phyloP scores from a whole-genome alignment of 2,113 vertebrate genomes.

The Hypomesus transpacificus region DNA sequence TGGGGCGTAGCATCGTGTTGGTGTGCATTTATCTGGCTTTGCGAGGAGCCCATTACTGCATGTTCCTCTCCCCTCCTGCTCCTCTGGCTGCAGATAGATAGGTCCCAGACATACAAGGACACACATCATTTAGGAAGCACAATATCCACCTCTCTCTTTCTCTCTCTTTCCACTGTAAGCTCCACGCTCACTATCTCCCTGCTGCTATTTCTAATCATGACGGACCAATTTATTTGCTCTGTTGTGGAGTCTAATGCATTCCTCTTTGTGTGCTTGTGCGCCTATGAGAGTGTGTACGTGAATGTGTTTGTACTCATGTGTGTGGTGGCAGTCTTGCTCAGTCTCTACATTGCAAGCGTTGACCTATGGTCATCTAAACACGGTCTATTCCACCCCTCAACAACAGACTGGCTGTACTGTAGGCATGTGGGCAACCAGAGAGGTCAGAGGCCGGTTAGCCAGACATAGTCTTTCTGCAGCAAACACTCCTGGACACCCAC shows the following conservation, averaged over 20 bases:
- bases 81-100: conserved; percentile 40
- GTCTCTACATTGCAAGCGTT: no score
- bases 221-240: not conserved
- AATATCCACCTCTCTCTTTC: conserved; percentile 11
- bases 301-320: not conserved
- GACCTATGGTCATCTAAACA: not conserved
- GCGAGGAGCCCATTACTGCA: conserved; percentile 34
- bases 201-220: conserved; percentile 28
- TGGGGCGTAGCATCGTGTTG: conserved; percentile 37
- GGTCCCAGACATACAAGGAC: not conserved
- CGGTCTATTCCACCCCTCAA: not conserved
- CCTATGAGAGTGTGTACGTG: conserved; percentile 2
- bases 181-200: conserved; percentile 13
- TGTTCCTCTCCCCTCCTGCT: conserved; percentile 35
- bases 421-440: conserved; percentile 4
- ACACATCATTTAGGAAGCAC: not conserved
- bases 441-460: conserved; percentile 12
- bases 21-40: conserved; percentile 45
- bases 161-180: conserved; percentile 4
- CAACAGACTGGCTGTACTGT: not conserved
- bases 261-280: not conserved
- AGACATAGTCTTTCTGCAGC: conserved; percentile 2
- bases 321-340: not conserved
- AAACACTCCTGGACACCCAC: conserved; percentile 38
- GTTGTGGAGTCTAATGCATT: conserved; percentile 3